phyloP scores from a whole-genome alignment of 2,888 invertebrate species.

The Parnassius apollo region DNA sequence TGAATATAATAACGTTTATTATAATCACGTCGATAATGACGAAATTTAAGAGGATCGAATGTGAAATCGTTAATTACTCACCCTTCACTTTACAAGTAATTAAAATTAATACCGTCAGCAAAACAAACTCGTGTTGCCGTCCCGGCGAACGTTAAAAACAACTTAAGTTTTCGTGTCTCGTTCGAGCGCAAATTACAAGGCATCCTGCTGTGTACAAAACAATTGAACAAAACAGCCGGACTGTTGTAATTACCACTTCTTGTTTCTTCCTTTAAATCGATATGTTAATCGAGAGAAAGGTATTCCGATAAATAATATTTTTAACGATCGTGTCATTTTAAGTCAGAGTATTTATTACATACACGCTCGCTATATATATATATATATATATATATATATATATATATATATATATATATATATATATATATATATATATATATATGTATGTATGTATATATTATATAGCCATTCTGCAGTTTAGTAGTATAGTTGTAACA shows the following conservation, averaged over 20 bases:
- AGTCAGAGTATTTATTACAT: no score
- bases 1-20: no score
- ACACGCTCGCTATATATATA: no score
- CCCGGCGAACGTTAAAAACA: conserved; percentile 8
- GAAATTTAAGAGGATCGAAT: conserved; percentile 1
- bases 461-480: no score
- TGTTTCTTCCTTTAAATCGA: conserved; percentile 31
- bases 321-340: no score
- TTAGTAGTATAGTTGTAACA: no score
- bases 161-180: conserved; percentile 14
- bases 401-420: no score
- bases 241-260: conserved; percentile 39
- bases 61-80: conserved; percentile 9
- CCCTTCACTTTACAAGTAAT: conserved; percentile 10
- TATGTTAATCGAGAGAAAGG: conserved; percentile 34
- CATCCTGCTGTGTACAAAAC: conserved; percentile 28
- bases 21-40: neutral
- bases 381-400: no score
- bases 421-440: no score
- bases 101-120: conserved; percentile 10
- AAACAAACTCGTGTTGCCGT: conserved; percentile 7
- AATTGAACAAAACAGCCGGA: conserved; percentile 23
- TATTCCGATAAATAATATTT: no score
- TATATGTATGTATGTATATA: no score
- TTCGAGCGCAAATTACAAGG: conserved; percentile 28